Evolutionary conservation across 2,888 invertebrate species (phyloP), one percentile per base, ranked within the genome.

Genomic region (Andrena fulva): DNA sequence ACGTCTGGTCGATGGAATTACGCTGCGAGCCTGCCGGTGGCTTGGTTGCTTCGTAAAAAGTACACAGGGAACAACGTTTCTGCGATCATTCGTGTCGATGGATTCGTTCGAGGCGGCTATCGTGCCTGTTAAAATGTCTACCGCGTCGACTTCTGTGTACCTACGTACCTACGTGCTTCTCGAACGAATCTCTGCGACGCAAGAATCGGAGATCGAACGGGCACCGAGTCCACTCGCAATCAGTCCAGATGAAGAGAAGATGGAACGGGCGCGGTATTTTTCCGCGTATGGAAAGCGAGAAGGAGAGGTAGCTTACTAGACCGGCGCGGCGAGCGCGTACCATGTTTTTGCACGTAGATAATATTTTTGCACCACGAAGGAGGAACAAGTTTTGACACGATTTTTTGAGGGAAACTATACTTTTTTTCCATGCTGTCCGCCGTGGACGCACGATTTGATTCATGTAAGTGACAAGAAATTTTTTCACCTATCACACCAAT

Each of bases 401-500:
- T 88, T 92, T 93, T 93, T 93, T 93, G 92, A 92, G 92, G 92
- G 90, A 91, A 92, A 91, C 68, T 91, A 86, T 91, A 90, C 92
- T 90, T 91, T 92, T 93, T 93, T 93, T 94, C 91, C 89, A 93
- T 93, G 92, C 92, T 91, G 92, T 92, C 93, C 89, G 88, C 85
- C 91, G 90, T 89, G 93, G 92, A 91, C 92, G 88, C 91, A 89
- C 89, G 89, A 89, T 90, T 92, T 91, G 90, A 91, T 89, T 88
- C 92, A 93, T 92, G 93, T 93, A 93, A 93, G 93, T 93, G 90
- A 89, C 87, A 90, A 90, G 87, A 88, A 79, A 84, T 92, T 72
- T 82, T 77, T 88, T 90, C 88, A 90, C 88, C 89, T 90, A 90
- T 82, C 88, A 86, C 89, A 89, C 24, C 35, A 73, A 71, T 67